These are phyloP conservation scores for Calephelis nemesis DNA, from an alignment of 1,140 invertebrate species.

Conservation along the genomic window DNA sequence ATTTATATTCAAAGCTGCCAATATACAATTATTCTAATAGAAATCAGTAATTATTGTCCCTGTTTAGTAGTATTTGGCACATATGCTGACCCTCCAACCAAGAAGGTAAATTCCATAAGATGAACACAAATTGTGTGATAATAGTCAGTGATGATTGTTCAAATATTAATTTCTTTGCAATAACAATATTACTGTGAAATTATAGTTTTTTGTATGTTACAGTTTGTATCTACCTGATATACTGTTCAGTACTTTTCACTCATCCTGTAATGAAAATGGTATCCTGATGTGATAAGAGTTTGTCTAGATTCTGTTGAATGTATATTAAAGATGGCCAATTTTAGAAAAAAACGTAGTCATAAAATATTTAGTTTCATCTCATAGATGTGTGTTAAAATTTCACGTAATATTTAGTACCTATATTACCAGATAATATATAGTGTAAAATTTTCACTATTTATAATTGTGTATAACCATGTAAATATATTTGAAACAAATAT, in stretches of 20 bases:
- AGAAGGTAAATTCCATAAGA: too few species aligned
- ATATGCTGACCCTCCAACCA: too few species aligned
- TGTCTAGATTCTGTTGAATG: too few species aligned
- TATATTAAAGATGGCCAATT: constrained; percentile 4
- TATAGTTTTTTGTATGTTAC: not conserved
- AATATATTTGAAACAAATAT: constrained; percentile 44
- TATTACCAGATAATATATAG: constrained; percentile 28
- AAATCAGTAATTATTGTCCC: too few species aligned
- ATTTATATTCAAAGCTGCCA: too few species aligned
- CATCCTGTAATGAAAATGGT: too few species aligned
- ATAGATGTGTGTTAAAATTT: constrained; percentile 28
- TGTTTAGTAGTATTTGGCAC: too few species aligned
- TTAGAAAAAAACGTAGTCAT: not conserved
- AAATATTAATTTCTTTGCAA: constrained; percentile 1
- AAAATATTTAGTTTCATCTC: not conserved
- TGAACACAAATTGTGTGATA: constrained; percentile 4
- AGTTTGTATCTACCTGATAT: not conserved
- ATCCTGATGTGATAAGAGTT: too few species aligned
- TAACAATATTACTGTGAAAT: not conserved
- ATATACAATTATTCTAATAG: too few species aligned
- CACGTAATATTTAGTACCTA: constrained; percentile 29
- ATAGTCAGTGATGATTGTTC: not conserved
- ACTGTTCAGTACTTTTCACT: too few species aligned
- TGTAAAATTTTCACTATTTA: constrained; percentile 33
- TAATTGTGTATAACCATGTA: constrained; percentile 54